These are phyloP conservation scores for Microchirus variegatus DNA, from an alignment of 2,797 vertebrate genomes.

Conservation along the genomic window DNA sequence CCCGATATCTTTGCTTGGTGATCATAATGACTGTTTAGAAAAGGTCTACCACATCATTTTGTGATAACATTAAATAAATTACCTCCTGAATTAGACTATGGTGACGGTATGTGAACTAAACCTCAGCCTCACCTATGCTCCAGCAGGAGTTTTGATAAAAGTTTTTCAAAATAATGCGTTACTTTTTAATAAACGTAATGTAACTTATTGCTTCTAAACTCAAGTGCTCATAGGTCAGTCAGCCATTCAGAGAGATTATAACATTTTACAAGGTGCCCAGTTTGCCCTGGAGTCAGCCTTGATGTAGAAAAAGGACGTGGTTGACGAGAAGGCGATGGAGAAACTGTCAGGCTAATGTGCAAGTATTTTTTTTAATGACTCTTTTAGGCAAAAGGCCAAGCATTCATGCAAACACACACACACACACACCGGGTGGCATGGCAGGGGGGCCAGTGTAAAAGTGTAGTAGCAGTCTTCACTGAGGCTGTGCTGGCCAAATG, in stretches of 20 bases:
- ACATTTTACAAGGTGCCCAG: constrained; percentile 51
- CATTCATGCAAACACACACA: constrained; percentile 4
- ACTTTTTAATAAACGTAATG: too few species aligned
- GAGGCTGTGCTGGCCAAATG: constrained; percentile 60
- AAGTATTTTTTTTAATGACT: constrained; percentile 51
- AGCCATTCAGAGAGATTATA: constrained; percentile 28
- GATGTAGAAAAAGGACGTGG: constrained; percentile 38
- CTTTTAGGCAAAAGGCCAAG: constrained; percentile 26
- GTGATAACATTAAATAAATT: too few species aligned
- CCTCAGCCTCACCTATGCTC: too few species aligned
- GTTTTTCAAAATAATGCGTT: too few species aligned
- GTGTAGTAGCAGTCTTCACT: constrained; percentile 43
- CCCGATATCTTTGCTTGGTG: too few species aligned
- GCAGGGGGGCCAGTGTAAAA: constrained; percentile 49
- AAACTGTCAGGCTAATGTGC: constrained; percentile 39
- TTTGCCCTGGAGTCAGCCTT: constrained; percentile 41
- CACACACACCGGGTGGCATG: constrained; percentile 27
- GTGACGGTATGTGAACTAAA: too few species aligned
- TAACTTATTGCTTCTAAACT: too few species aligned
- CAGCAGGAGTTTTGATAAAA: too few species aligned
- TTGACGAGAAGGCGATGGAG: constrained; percentile 41
- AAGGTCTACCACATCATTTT: too few species aligned
- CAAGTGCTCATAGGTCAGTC: not conserved
- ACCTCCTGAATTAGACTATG: too few species aligned
- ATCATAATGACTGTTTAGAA: too few species aligned